These are phyloP conservation scores for Pilophorus perplexus DNA, from an alignment of 2,888 invertebrate genomes.

Conservation along the genomic window DNA sequence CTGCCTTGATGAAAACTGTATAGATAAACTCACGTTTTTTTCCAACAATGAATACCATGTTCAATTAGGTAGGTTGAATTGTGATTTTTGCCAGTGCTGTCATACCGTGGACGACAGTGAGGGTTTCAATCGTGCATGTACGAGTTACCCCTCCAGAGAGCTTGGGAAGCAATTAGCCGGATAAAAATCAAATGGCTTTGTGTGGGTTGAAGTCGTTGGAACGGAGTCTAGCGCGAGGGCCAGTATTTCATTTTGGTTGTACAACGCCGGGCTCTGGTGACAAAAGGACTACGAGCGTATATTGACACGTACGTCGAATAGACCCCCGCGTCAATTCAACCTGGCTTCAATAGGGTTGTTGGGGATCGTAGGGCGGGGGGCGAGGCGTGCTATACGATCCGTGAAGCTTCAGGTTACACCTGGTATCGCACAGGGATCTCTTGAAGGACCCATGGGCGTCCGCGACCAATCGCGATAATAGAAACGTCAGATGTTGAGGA, in stretches of 20 bases:
- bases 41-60: too few relatives aligned
- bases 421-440: constrained; percentile 27
- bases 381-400: constrained; percentile 20
- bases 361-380: too few relatives aligned
- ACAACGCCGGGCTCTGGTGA: constrained; percentile 5
- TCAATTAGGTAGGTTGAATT: too few relatives aligned
- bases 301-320: constrained; percentile 22
- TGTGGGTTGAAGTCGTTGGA: background rate
- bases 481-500: constrained; percentile 8
- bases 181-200: constrained; percentile 37
- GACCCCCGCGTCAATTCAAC: background rate
- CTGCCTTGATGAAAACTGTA: too few relatives aligned
- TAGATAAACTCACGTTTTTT: too few relatives aligned
- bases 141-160: too few relatives aligned
- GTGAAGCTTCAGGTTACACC: constrained; percentile 6
- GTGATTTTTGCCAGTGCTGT: too few relatives aligned
- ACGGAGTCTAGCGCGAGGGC: background rate
- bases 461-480: constrained; percentile 20
- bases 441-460: background rate
- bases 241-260: constrained; percentile 28
- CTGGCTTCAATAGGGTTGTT: constrained; percentile 5
- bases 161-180: constrained; percentile 32
- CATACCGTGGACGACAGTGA: too few relatives aligned
- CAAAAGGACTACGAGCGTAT: constrained; percentile 29
- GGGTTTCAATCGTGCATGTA: too few relatives aligned